Percentiles rank a stretch among this genome's conserved stretches.
Conservation (phyloP, 2,888 invertebrate genomes). For the Sphaerophoria taeniata region DNA sequence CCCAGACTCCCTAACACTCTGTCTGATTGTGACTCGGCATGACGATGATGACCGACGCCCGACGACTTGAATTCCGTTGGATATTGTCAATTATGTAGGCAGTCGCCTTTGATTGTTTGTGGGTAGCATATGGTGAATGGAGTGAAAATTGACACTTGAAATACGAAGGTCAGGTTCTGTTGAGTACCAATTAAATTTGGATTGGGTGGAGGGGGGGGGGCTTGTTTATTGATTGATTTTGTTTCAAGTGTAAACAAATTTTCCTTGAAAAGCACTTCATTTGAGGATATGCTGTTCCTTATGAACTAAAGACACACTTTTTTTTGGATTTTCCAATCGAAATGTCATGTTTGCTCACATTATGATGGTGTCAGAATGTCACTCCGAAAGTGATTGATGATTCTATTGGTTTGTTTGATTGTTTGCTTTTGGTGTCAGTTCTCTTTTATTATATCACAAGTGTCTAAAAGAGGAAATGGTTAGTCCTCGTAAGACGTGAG, state of each 20-base stretch:
- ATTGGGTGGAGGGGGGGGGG: no score
- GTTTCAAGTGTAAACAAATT: not conserved
- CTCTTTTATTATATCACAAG: not conserved
- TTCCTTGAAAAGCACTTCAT: no score
- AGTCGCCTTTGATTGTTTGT: not conserved
- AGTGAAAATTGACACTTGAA: conserved; percentile 1
- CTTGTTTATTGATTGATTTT: not conserved
- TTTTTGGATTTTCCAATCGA: not conserved
- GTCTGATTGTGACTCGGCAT: not conserved
- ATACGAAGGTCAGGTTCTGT: not conserved
- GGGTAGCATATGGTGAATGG: not conserved
- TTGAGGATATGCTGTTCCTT: not conserved
- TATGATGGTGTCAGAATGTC: not conserved
- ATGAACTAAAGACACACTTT: not conserved
- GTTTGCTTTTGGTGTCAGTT: not conserved
- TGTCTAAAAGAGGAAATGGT: not conserved
- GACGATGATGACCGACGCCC: no score
- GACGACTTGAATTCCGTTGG: no score
- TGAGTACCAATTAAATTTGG: not conserved
- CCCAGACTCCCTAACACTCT: not conserved
- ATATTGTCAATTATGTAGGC: not conserved
- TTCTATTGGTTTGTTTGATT: no score
- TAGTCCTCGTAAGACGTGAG: not conserved
- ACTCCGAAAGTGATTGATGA: not conserved
- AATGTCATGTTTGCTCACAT: not conserved